phyloP scores from a whole-genome alignment of 1,140 invertebrate genomes.

The Cyphomyrmex costatus region DNA sequence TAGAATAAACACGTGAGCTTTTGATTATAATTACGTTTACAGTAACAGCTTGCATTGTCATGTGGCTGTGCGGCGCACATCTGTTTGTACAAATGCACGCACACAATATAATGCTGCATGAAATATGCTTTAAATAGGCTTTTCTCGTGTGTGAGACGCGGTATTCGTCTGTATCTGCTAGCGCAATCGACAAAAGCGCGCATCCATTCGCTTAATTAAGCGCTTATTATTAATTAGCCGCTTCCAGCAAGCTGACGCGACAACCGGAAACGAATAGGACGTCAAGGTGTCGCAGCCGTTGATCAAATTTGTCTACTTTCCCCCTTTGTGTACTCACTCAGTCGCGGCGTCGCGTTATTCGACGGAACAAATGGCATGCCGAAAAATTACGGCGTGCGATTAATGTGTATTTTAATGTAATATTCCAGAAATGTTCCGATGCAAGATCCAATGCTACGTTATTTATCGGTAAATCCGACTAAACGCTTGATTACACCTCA shows the following conservation, averaged over 20 bases:
- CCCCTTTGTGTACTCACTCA: slow-evolving; percentile 42
- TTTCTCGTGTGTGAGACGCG: slow-evolving; percentile 17
- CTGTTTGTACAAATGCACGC: slow-evolving; percentile 54
- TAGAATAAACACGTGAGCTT: slow-evolving; percentile 38
- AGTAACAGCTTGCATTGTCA: slow-evolving; percentile 64
- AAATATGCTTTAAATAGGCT: slow-evolving; percentile 57
- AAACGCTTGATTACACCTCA: slow-evolving; percentile 33
- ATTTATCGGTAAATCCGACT: slow-evolving; percentile 7
- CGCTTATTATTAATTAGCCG: slow-evolving; percentile 78
- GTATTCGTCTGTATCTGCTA: slow-evolving; percentile 34
- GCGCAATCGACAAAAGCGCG: slow-evolving; percentile 71
- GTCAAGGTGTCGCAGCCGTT: slow-evolving; percentile 74
- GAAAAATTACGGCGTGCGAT: slow-evolving; percentile 50
- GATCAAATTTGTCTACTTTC: slow-evolving; percentile 75
- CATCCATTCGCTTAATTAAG: slow-evolving; percentile 77
- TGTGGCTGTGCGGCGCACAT: slow-evolving; percentile 45
- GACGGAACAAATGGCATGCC: slow-evolving; percentile 34
- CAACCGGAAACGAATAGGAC: slow-evolving; percentile 73
- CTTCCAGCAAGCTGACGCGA: slow-evolving; percentile 60
- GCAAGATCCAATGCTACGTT: not conserved
- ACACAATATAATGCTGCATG: slow-evolving; percentile 39
- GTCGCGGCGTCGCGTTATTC: not conserved
- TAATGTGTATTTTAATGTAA: slow-evolving; percentile 52
- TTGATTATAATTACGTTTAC: slow-evolving; percentile 68
- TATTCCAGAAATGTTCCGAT: not conserved